Conservation (phyloP, 2,113 vertebrate species). For the Opisthocomus hoazin region DNA sequence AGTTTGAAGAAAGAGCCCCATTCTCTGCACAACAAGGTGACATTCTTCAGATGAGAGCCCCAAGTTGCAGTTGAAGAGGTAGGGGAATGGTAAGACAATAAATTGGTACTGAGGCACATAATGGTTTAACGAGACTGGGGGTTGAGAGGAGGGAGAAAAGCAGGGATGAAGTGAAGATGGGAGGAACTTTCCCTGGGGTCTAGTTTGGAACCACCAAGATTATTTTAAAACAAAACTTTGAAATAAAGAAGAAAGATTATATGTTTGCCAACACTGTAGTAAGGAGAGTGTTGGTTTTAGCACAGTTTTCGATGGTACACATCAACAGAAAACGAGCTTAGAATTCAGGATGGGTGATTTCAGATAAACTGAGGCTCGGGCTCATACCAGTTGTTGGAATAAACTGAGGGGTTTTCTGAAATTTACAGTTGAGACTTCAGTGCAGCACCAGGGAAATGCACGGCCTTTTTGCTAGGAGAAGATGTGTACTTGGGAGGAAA, state of each 20-base stretch:
- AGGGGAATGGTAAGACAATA: background rate
- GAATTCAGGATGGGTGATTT: background rate
- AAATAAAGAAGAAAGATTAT: background rate
- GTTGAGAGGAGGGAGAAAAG: background rate
- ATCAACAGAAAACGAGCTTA: background rate
- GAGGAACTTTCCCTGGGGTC: background rate
- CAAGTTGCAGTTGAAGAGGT: background rate
- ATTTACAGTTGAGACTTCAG: background rate
- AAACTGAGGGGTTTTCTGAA: background rate
- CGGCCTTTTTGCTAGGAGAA: background rate
- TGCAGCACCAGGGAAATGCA: fast-evolving
- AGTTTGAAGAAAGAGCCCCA: background rate
- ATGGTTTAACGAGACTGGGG: fast-evolving
- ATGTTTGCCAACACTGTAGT: fast-evolving
- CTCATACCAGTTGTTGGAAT: background rate
- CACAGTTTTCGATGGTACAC: background rate
- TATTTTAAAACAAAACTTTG: background rate
- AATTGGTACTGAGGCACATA: fast-evolving
- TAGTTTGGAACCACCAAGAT: background rate
- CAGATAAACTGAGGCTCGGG: background rate
- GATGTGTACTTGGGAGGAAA: background rate
- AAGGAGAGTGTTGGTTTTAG: background rate
- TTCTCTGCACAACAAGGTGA: background rate
- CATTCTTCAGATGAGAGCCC: background rate
- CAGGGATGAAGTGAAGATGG: background rate